These are phyloP conservation scores for Manduca sexta DNA, from an alignment of 1,140 invertebrate genomes.

Conservation along the genomic window DNA sequence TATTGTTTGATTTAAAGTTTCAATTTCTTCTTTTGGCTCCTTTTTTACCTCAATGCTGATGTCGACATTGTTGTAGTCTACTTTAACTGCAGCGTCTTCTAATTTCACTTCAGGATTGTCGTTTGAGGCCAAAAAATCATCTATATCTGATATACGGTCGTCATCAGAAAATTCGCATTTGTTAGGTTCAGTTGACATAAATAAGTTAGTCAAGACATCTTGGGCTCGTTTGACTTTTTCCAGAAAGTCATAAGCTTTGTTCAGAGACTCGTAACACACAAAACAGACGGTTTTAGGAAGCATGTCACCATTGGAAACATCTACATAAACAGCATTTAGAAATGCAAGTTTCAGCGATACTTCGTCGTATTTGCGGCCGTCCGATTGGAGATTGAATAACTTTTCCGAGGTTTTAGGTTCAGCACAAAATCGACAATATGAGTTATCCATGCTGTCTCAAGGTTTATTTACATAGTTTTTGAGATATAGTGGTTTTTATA, in stretches of 20 bases:
- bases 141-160: conserved; percentile 5
- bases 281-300: conserved; percentile 47
- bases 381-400: conserved; percentile 29
- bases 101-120: conserved; percentile 7
- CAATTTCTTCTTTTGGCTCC: conserved; percentile 11
- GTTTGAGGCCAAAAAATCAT: conserved; percentile 9
- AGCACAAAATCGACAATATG: conserved; percentile 42
- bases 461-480: background rate
- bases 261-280: conserved; percentile 34
- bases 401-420: conserved; percentile 34
- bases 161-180: conserved; percentile 17
- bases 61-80: background rate
- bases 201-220: conserved; percentile 24
- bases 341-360: conserved; percentile 30
- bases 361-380: conserved; percentile 27
- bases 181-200: background rate
- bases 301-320: conserved; percentile 19
- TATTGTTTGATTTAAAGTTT: conserved; percentile 1
- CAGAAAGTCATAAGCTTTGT: conserved; percentile 44
- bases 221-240: conserved; percentile 37
- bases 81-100: background rate
- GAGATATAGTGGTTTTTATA: background rate
- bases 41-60: conserved; percentile 8
- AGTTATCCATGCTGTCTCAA: conserved; percentile 14
- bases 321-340: conserved; percentile 22